These are phyloP conservation scores for Platypus cylindrus DNA, from an alignment of 2,888 invertebrate genomes.

Conservation along the genomic window DNA sequence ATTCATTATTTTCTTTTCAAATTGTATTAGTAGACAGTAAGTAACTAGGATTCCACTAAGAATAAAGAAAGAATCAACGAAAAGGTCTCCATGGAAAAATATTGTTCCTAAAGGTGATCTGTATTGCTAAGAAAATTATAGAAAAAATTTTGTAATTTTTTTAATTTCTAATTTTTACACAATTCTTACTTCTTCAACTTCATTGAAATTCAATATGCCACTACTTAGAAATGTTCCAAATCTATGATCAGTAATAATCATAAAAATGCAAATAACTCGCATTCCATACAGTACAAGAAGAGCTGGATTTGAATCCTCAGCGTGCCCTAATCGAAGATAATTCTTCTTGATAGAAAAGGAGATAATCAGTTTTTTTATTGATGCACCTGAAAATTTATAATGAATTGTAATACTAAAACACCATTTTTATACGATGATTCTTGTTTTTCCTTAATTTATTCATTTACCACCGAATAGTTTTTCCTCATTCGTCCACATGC, in stretches of 20 bases:
- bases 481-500: slow-evolving; percentile 17
- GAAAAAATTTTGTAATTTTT: background rate
- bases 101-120: slow-evolving; percentile 30
- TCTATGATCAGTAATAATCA: slow-evolving; percentile 44
- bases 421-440: too few relatives aligned
- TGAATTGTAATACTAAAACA: slow-evolving; percentile 18
- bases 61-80: slow-evolving; percentile 49
- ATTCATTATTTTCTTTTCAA: slow-evolving; percentile 31
- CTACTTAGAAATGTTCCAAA: slow-evolving; percentile 38
- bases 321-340: slow-evolving; percentile 31
- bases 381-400: slow-evolving; percentile 20
- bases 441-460: background rate
- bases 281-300: slow-evolving; percentile 43
- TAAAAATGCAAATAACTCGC: slow-evolving; percentile 41
- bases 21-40: slow-evolving; percentile 31
- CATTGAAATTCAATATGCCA: slow-evolving; percentile 40
- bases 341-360: slow-evolving; percentile 27
- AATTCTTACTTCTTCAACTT: slow-evolving; percentile 37
- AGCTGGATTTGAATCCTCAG: slow-evolving; percentile 34
- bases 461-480: slow-evolving; percentile 19
- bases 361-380: slow-evolving; percentile 19
- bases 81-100: slow-evolving; percentile 43
- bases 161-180: background rate
- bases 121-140: slow-evolving; percentile 24
- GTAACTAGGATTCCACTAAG: slow-evolving; percentile 44